phyloP scores from a whole-genome alignment of 1,140 invertebrate genomes.

The Pristionchus pacificus region DNA sequence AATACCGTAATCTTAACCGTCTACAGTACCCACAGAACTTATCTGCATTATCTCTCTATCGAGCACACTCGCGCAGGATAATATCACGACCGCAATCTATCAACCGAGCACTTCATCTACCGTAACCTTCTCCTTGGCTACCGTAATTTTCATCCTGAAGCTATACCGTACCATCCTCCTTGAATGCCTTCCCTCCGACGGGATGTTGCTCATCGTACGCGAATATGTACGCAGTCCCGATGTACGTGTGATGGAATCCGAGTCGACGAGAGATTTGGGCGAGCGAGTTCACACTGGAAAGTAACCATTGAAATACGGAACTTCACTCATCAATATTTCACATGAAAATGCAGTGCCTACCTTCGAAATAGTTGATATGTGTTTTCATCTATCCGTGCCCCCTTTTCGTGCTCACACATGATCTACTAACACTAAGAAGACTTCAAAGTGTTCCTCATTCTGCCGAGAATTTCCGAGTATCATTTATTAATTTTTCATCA shows the following conservation, averaged over 20 bases:
- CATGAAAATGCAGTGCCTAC: no score
- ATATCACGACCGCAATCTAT: background rate
- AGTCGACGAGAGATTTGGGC: constrained; percentile 44
- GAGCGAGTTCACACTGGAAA: constrained; percentile 38
- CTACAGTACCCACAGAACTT: no score
- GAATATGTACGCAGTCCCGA: constrained; percentile 55
- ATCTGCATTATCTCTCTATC: constrained; percentile 7
- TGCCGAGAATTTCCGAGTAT: background rate
- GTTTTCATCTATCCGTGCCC: no score
- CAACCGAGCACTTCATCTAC: background rate
- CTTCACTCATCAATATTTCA: no score
- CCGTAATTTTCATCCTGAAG: no score
- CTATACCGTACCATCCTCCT: constrained; percentile 46
- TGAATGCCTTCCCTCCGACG: constrained; percentile 46
- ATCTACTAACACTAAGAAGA: background rate
- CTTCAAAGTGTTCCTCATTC: background rate
- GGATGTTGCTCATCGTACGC: constrained; percentile 54
- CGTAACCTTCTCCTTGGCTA: no score
- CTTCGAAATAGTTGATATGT: no score
- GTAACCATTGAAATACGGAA: background rate
- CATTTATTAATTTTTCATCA: constrained; percentile 3
- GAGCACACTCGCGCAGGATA: constrained; percentile 4
- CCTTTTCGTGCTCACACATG: no score
- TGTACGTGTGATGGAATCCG: constrained; percentile 53
- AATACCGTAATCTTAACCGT: no score